Evolutionary conservation across 30 jellyfish, hydroid and myxozoan genomes (phyloP).

Genomic region (Chironex yamaguchii): DNA sequence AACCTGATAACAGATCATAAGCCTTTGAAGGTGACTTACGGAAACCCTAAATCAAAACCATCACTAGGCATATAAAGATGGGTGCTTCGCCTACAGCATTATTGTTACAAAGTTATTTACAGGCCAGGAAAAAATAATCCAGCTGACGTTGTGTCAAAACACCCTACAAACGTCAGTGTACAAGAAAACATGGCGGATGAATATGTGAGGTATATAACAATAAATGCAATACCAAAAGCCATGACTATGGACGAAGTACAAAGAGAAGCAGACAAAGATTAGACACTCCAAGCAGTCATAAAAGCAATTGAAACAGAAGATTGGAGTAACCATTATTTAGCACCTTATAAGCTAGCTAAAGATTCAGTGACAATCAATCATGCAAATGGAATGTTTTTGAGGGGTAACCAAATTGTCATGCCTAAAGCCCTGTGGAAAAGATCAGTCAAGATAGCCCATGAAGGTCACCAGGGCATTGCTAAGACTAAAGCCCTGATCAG

Average conservation of each 20-base stretch:
- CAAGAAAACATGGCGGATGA: constrained; percentile 10
- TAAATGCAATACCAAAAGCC: constrained; percentile 1
- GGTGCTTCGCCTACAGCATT: no score
- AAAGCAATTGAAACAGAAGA: not conserved
- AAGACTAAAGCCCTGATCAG: constrained; percentile 5
- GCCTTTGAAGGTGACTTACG: not conserved
- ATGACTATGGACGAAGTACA: not conserved
- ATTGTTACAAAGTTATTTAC: no score
- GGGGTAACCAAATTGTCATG: constrained; percentile 26
- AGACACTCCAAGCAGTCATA: not conserved
- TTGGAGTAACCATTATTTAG: not conserved
- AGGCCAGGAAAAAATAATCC: no score
- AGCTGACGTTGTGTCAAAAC: no score
- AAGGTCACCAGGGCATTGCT: constrained; percentile 37
- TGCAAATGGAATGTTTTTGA: constrained; percentile 23
- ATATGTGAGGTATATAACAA: not conserved
- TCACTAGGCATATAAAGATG: no score
- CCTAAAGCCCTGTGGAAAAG: constrained; percentile 9
- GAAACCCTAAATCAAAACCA: not conserved
- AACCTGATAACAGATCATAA: constrained; percentile 42
- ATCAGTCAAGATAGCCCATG: constrained; percentile 19
- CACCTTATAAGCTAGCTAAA: not conserved
- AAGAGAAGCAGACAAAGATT: constrained; percentile 5
- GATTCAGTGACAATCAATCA: constrained; percentile 1
- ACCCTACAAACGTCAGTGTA: not conserved